Base-by-base conservation (phyloP, 2,797 vertebrate genomes). In the Orientallactaga sibirica region DNA sequence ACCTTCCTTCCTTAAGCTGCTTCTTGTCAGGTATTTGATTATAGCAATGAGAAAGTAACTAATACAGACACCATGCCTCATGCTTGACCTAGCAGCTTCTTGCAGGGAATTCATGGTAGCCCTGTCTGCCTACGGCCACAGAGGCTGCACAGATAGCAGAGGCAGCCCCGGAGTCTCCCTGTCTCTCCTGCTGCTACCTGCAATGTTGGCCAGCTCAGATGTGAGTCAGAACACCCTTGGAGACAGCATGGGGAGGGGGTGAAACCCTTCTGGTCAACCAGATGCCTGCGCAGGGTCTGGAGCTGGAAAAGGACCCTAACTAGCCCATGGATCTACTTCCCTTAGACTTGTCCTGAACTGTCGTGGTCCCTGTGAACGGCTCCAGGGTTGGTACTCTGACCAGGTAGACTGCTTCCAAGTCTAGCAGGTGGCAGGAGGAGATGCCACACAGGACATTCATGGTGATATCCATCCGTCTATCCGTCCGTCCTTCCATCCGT, bases 371-470 rank as follows among this genome's bases (percentile, higher is more conserved):
- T 24, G 3, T 75, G 84, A 68, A 8, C 18, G 61, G 24, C 6
- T 52, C 15, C 0, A 1, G 73, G 55, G 5, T 29, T 5, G n/a
- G 62, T 5, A 5, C 7, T 10, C 25, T 79, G 66, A 25, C 33
- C 20, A 3, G 27, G 27, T 25, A 74, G 62, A 22, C 14, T 14
- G 19, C 55, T 14, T 83, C 20, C n/a, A 58, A 68, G 73, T 73
- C 41, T 79, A 58, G 29, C 48, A 74, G n/a, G 48, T 41, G 8
- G 52, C 67, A 67, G 94, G 68, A 64, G 27, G 27, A 29, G 22
- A 62, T 27, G 5, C 20, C 41, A 33, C 4, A 15, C 12, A 1
- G 22, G 33, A 3, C 11, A 1, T 25, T 3, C 19, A 2, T 11
- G 15, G 29, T 48, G 14, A 20, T 18, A 27, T 27, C 25, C 8